Base-by-base conservation (phyloP, 2,113 vertebrate genomes). In the Syngnathoides biaculeatus region DNA sequence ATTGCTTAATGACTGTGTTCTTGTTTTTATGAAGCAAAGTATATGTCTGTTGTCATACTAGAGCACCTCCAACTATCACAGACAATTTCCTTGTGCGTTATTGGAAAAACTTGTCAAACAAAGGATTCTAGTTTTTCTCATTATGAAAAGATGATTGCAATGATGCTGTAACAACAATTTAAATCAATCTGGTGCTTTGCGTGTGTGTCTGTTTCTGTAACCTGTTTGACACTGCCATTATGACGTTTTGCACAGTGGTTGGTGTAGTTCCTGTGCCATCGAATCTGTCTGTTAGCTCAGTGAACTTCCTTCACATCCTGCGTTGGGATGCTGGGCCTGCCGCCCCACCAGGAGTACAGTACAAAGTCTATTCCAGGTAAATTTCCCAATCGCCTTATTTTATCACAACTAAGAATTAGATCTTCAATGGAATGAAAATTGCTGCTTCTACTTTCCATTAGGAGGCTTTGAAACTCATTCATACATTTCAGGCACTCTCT, bases 271-370 rank as follows among this genome's bases (percentile, higher is more conserved):
- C 81, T 30, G 73, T 73, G 22, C 88, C 88, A 0, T 42, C 68
- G 10, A 80, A 80, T 3, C 0, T 84, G 0, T 5, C 0, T 0
- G 17, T 89, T 5, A 0, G 3, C 2, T 89, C 88, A 0, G 4
- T 26, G 5, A 83, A 89, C 70, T 80, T 89, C 53, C 15, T 15
- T 10, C 75, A 88, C 14, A 53, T 74, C 64, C 74, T 89, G 52
- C 55, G 0, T 2, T 89, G 88, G 88, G 53, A 70, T 4, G 82
- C 88, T 0, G 86, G 84, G 1, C 65, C 69, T 0, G 65, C 68
- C 2, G 83, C 81, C 0, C 82, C 82, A 1, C 47, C 43, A 0
- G 84, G 78, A 60, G 68, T 79, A 1, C 3, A 2, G 20, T 89
- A 84, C 68, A 9, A 0, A 0, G 8, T 88, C 47, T 35, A 1